Evolutionary conservation across 2,797 vertebrate genomes (phyloP), one percentile per base, ranked within the genome.

Genomic region (Galagoides demidoff): DNA sequence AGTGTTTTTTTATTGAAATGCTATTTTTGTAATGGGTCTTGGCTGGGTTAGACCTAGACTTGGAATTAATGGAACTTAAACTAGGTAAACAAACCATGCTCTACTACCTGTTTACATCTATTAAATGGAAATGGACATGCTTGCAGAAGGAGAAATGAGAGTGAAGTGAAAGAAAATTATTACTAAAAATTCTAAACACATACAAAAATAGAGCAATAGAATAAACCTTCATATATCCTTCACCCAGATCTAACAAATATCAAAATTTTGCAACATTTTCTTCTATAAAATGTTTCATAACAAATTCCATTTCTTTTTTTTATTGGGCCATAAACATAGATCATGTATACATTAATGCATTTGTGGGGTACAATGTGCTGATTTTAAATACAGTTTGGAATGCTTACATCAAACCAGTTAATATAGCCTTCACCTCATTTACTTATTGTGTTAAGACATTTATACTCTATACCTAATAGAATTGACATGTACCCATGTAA

Each of bases 121-220:
- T 78, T 49, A 74, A 74, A 73, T 17, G 37, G 74, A 94, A 94
- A 74, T 12, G 7, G 17, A 86, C 59, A 27, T 17, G 3, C 9
- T 90, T 83, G n/a, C 29, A 85, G 31, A 59, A 92, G 76, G 2
- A 84, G 22, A 20, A 22, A 39, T 25, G 4, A 43, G 20, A 7
- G 3, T 71, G 20, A 31, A 91, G 86, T 52, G 37, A 76, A 59
- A 74, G 39, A 66, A 89, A 90, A 66, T 59, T 61, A 73, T 29
- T 61, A 55, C 49, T 73, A 92, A 96, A 89, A 76, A 39, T n/a
- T 85, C 55, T 37, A 89, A 71, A 83, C 57, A 59, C 37, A 11
- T n/a, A 37, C 19, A 39, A 64, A 85, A 83, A 52, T 63, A 86
- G 79, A 86, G 22, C 34, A 55, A 83, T 43, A 82, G 34, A 85